Base-by-base conservation (phyloP, 2,113 vertebrate genomes). In the Nerophis lumbriciformis region DNA sequence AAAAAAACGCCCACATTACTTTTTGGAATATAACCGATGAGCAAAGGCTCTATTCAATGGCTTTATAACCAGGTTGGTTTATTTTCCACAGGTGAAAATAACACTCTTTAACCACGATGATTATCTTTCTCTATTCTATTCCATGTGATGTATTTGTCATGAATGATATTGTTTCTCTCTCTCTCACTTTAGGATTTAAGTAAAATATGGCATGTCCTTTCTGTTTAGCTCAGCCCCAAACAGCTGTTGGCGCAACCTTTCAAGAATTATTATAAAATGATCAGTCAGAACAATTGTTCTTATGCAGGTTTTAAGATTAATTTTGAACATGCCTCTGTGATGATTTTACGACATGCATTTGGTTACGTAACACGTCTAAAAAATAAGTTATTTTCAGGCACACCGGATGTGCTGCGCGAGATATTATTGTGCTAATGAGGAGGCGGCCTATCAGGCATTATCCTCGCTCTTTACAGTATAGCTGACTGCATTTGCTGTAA, bases 401-500 rank as follows among this genome's bases (percentile, higher is more conserved):
- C 39, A 55, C 1, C 7, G 19, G 59, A 66, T 11, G 44, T 54
- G 59, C 64, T 52, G 61, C 60, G 59, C 60, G 39, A 63, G 71
- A 78, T 73, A 61, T 53, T 59, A 76, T 71, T 83, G 63, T 64
- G 60, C 53, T 79, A 68, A 79, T 58, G 62, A 78, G 71, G 55
- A 70, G 76, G 67, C 59, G 47, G 49, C 67, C 68, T 52, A 2
- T 66, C 80, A 87, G 84, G 87, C 88, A 85, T 90, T 89, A 88
- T 86, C 80, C 78, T 63, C 72, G 19, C 72, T 70, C 75, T 84
- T 77, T 52, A 69, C 67, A 70, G 72, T 83, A 73, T 86, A 84
- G 78, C 83, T 88, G 81, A 88, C 71, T 83, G 78, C 79, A 79
- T 88, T 81, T 89, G 79, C 81, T 90, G 80, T 90, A 80, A 89